Conservation (phyloP, 2,113 vertebrate genomes). For the Amphiprion ocellaris region DNA sequence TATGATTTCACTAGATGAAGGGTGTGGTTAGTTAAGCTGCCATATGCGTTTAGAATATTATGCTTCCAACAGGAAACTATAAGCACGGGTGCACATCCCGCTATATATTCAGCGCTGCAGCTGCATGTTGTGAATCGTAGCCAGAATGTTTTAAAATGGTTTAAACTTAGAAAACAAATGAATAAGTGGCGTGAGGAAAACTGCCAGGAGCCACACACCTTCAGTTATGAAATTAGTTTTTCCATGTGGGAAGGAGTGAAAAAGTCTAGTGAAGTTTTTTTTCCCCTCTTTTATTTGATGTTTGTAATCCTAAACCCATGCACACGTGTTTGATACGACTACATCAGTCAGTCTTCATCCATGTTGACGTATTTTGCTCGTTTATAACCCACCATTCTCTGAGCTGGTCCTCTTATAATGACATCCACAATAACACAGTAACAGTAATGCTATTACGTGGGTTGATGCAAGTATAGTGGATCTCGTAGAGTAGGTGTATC, state of each 20-base stretch:
- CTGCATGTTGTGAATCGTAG: slow-evolving; percentile 80
- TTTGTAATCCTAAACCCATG: slow-evolving; percentile 24
- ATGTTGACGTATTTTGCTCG: slow-evolving; percentile 15
- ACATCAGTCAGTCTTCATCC: slow-evolving; percentile 17
- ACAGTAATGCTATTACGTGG: slow-evolving; percentile 24
- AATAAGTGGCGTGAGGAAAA: slow-evolving; percentile 34
- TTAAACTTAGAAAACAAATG: slow-evolving; percentile 76
- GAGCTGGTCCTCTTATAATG: not conserved
- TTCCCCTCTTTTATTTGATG: slow-evolving; percentile 32
- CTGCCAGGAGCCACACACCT: slow-evolving; percentile 61
- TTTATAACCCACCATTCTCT: slow-evolving; percentile 28
- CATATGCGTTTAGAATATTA: slow-evolving; percentile 80
- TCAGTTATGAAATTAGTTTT: slow-evolving; percentile 60
- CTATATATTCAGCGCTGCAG: slow-evolving; percentile 62
- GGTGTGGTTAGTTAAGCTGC: slow-evolving; percentile 71
- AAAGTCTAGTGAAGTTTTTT: slow-evolving; percentile 35
- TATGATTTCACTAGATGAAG: slow-evolving; percentile 78
- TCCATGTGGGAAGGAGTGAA: slow-evolving; percentile 28
- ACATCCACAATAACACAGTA: slow-evolving; percentile 19
- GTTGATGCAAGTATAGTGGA: slow-evolving; percentile 20
- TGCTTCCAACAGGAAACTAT: slow-evolving; percentile 80
- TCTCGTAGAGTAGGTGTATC: slow-evolving; percentile 43
- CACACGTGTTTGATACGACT: slow-evolving; percentile 20
- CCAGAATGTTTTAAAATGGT: slow-evolving; percentile 75
- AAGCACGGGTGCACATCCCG: slow-evolving; percentile 70